Evolutionary conservation across 2,888 invertebrate species (phyloP).

Genomic region (Liopterus haemorrhoidalis): DNA sequence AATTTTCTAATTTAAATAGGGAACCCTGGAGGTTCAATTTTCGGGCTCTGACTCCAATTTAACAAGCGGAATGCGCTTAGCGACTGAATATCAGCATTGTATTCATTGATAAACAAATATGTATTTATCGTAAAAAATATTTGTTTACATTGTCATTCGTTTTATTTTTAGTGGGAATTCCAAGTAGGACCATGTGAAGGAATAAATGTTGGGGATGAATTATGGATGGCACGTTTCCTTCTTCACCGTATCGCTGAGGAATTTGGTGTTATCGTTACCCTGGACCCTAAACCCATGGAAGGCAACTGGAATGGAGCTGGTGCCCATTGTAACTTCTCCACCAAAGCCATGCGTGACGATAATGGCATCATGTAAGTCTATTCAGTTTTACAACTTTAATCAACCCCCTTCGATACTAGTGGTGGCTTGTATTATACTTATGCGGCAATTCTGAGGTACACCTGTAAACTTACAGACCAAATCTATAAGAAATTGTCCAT

Average conservation of each 20-base stretch:
- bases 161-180: slow-evolving; percentile 64
- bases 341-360: slow-evolving; percentile 81
- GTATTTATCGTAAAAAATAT: background rate
- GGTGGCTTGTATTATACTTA: too few species aligned
- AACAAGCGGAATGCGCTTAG: too few species aligned
- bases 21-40: too few species aligned
- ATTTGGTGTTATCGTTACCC: slow-evolving; percentile 73
- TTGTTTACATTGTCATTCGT: background rate
- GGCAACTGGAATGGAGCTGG: slow-evolving; percentile 96
- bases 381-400: too few species aligned
- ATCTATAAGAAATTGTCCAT: too few species aligned
- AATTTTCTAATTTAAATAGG: too few species aligned
- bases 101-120: too few species aligned
- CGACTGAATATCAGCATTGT: too few species aligned
- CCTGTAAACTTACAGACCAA: too few species aligned
- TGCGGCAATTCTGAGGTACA: too few species aligned
- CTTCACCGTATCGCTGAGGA: slow-evolving; percentile 90
- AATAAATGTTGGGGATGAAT: slow-evolving; percentile 73
- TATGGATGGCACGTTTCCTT: slow-evolving; percentile 84
- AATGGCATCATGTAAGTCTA: slow-evolving; percentile 73
- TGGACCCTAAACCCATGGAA: slow-evolving; percentile 72
- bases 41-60: too few species aligned
- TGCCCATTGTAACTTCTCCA: slow-evolving; percentile 95
- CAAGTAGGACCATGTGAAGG: slow-evolving; percentile 90
- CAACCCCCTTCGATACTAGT: too few species aligned